Conservation (phyloP, 2,113 vertebrate genomes). For the Orthonyx spaldingii region DNA sequence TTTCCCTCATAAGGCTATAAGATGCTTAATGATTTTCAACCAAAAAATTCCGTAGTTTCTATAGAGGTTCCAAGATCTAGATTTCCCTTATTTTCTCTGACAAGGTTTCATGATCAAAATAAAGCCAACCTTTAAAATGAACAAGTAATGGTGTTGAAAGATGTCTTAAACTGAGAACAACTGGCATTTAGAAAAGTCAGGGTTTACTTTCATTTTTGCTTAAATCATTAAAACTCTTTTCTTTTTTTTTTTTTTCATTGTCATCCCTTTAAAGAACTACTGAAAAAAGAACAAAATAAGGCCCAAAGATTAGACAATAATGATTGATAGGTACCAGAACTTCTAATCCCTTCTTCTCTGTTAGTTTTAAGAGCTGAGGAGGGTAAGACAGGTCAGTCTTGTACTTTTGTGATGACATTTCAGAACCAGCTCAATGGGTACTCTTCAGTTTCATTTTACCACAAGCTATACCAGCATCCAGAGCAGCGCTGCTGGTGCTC, state of each 20-base stretch:
- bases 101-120: background rate
- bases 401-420: background rate
- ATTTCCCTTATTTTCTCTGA: background rate
- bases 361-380: background rate
- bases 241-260: background rate
- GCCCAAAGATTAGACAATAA: background rate
- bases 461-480: background rate
- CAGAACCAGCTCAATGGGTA: background rate
- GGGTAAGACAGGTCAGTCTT: no score
- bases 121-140: background rate
- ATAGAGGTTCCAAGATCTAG: background rate
- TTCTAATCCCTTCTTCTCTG: background rate
- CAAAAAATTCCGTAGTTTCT: background rate
- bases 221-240: background rate
- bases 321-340: background rate
- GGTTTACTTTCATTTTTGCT: background rate
- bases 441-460: background rate
- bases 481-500: background rate
- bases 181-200: background rate
- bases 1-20: background rate
- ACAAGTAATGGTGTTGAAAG: background rate
- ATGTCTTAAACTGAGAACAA: background rate
- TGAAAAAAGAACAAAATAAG: background rate
- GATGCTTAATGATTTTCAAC: background rate
- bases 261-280: background rate